These are phyloP conservation scores for Anarhynchus alexandrinus DNA, from an alignment of 2,113 vertebrate genomes.

Conservation along the genomic window DNA sequence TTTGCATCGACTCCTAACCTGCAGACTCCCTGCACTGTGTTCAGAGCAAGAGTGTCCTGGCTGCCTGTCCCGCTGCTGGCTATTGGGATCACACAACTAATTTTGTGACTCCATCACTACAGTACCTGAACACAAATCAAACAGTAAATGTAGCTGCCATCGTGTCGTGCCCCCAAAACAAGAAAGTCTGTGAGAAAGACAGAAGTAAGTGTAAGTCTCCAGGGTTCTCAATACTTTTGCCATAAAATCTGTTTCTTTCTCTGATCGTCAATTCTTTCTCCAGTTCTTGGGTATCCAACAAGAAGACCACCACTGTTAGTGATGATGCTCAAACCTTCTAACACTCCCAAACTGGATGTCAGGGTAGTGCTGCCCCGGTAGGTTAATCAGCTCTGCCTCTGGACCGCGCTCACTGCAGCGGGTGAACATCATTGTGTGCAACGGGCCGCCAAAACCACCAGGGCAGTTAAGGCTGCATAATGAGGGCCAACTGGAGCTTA, in stretches of 20 bases:
- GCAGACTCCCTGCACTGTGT: not conserved
- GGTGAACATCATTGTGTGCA: not conserved
- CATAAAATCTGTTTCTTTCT: not conserved
- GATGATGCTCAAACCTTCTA: not conserved
- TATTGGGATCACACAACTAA: not conserved
- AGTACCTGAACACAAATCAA: not conserved
- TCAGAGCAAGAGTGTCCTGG: not conserved
- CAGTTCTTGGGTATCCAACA: not conserved
- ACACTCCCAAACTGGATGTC: fast-evolving
- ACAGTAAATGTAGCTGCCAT: not conserved
- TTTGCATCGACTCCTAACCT: not conserved
- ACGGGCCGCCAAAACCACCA: not conserved
- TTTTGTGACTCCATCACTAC: not conserved
- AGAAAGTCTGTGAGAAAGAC: not conserved
- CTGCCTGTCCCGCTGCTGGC: not conserved
- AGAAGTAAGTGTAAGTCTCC: not conserved
- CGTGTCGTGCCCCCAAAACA: not conserved
- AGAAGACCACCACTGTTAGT: too few species aligned
- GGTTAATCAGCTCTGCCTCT: not conserved
- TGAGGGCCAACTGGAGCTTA: not conserved
- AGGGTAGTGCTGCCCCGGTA: not conserved
- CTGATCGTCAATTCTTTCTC: not conserved
- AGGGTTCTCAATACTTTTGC: not conserved
- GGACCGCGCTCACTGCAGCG: not conserved
- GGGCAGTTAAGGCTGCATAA: not conserved